Conservation (phyloP, 2,113 vertebrate genomes). For the Megalops atlanticus region DNA sequence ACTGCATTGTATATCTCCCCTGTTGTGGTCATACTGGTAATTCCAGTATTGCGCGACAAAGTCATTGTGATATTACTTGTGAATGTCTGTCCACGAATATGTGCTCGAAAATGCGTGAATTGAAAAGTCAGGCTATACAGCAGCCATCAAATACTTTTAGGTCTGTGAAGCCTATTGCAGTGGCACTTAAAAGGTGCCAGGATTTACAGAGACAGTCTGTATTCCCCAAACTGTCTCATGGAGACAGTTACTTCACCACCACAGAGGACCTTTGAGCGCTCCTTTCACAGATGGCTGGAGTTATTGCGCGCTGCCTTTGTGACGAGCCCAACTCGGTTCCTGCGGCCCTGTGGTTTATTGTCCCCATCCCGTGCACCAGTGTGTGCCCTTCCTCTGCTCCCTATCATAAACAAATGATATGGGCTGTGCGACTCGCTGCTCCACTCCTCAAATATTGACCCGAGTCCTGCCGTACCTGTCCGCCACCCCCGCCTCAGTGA, state of each 20-base stretch:
- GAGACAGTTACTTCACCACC: background rate
- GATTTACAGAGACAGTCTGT: background rate
- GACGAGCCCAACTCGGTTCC: background rate
- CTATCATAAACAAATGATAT: background rate
- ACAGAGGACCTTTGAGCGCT: background rate
- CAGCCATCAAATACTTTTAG: background rate
- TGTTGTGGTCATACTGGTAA: background rate
- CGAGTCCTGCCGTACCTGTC: background rate
- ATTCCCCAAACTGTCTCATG: background rate
- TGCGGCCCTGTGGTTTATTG: background rate
- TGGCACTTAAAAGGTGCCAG: background rate
- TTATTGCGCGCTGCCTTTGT: background rate
- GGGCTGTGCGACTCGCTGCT: background rate
- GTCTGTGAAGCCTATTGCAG: background rate
- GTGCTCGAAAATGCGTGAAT: background rate
- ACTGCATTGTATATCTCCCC: background rate
- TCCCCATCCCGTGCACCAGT: background rate
- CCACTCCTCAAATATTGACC: conserved; percentile 5
- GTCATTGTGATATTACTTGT: background rate
- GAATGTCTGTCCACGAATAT: too few species aligned
- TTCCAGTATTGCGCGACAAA: background rate
- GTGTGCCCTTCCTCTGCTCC: background rate
- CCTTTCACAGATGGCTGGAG: background rate
- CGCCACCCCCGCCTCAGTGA: background rate
- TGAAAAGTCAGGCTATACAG: background rate